Evolutionary conservation across 2,888 invertebrate genomes (phyloP), one percentile per base, ranked within the genome.

Genomic region (Zygothrica quintamaculata): DNA sequence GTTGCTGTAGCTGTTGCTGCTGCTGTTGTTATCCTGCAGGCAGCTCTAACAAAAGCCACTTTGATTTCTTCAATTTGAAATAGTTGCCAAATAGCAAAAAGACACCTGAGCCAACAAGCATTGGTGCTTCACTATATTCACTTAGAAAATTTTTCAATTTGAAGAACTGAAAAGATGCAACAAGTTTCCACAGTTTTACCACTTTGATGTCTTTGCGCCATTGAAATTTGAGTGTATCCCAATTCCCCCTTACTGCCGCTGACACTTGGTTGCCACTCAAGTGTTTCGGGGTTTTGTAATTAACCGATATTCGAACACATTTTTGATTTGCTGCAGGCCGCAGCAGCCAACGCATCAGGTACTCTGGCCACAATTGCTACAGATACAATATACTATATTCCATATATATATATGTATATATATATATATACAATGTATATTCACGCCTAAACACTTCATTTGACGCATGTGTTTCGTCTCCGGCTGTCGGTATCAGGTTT

Each of bases 241-340:
- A 66, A 31, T 6, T 0, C 16, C 8, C 50, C 16, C 16, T 18
- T 25, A n/a, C 37, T 11, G 43, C 39, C 44, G 25, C 44, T 57
- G 33, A 43, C 39, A 56, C 34, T 50, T 58, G n/a, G 34, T 46
- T 36, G 37, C 47, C 55, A 39, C 66, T 77, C 74, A 72, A 81
- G 76, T 77, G 62, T 69, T 78, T 74, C 59, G 50, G 67, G 65
- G 61, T 79, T 77, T 84, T 84, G 86, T 87, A 86, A 87, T 87
- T 87, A 87, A 88, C 88, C 88, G 86, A 87, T 84, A 75, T 88
- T 82, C 61, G 75, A 79, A 84, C 85, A 84, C 81, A 66, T 70
- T 61, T 53, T 57, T 61, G 67, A 58, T 46, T 47, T n/a, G n/a
- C 60, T 37, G 48, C 56, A 25, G 51, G 34, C 43, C 53, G 31